Evolutionary conservation across 2,113 vertebrate genomes (phyloP), one percentile per base, ranked within the genome.

Genomic region (Rallus limicola): DNA sequence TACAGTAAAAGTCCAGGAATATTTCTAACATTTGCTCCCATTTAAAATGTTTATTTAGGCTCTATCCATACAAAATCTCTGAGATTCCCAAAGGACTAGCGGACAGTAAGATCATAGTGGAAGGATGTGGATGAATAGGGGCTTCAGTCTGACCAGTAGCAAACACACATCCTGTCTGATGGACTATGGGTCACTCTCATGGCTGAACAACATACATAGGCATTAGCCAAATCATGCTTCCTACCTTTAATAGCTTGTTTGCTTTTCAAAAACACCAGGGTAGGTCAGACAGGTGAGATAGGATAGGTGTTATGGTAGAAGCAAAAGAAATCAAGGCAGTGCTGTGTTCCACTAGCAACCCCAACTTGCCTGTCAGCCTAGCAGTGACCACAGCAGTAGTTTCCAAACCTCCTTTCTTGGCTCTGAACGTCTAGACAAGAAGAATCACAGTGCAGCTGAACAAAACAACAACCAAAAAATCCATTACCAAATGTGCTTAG

Each of bases 21-120:
- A 2, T 26, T 93, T 52, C 42, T 58, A 44, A 11, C 2, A 7
- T 40, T 75, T 58, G 15, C 26, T 56, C 46, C 62, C 13, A 5
- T 24, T 38, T 68, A 31, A 53, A 59, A 31, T 3, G 3, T 12
- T 77, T 46, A 1, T 4, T 74, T 62, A 48, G 31, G 10, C 17
- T 77, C 6, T 5, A 5, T 9, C n/a, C 28, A 23, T 52, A 34
- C 10, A 17, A 62, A 62, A 28, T 6, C 13, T 10, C 1, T 21
- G 36, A 20, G 36, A 20, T 4, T 55, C 13, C 33, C 25, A 5
- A 15, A 75, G 36, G 20, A 15, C 25, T 24, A 26, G 13, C 17
- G 36, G 36, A 20, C 14, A 42, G 8, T 0, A 0, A 60, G 31
- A 18, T 28, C 33, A 2, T 6, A 16, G 13, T 6, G 24, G 23